Evolutionary conservation across 2,888 invertebrate genomes (phyloP), one percentile per base, ranked within the genome.

Genomic region (Crossocerus cetratus): DNA sequence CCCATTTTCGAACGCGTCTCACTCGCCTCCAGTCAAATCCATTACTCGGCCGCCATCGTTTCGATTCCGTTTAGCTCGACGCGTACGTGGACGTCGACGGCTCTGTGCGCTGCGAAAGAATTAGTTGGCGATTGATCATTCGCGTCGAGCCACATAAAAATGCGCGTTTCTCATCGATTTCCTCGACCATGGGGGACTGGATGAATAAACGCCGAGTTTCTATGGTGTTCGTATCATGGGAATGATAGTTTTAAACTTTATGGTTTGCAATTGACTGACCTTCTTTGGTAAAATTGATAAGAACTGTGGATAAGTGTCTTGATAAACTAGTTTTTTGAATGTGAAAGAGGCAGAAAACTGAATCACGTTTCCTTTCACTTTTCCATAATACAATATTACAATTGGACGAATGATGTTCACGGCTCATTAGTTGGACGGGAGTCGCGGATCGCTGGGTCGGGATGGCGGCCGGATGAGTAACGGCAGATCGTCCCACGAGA

Each of bases 321-420:
- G n/a, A 43, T 13, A 43, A 43, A 43, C 13, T 43, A 43, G 5
- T 43, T 5, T 43, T 43, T 43, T 13, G 43, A 5, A 13, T 43
- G n/a, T 43, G 13, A 43, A 43, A 13, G 43, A 8, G 13, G 13
- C 43, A 43, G 13, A 43, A 43, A 43, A 43, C 43, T 43, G 49
- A 14, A 16, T 16, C 49, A n/a, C 49, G 49, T 16, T 49, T 16
- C 4, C 49, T 49, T 49, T 14, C 49, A 16, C 14, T n/a, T 49
- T 49, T 49, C 49, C 49, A 49, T 49, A 49, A 49, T 16, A 14
- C 49, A n/a, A 49, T 14, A 49, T 49, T 49, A 49, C 49, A 49
- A 14, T 49, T 49, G 14, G 13, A 49, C 49, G 16, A 49, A 49
- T 49, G n/a, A 2, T 49, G 14, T 49, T 49, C 16, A 49, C 49